These are phyloP conservation scores for Patella ulyssiponensis DNA, from an alignment of 2,888 invertebrate species.

Conservation along the genomic window DNA sequence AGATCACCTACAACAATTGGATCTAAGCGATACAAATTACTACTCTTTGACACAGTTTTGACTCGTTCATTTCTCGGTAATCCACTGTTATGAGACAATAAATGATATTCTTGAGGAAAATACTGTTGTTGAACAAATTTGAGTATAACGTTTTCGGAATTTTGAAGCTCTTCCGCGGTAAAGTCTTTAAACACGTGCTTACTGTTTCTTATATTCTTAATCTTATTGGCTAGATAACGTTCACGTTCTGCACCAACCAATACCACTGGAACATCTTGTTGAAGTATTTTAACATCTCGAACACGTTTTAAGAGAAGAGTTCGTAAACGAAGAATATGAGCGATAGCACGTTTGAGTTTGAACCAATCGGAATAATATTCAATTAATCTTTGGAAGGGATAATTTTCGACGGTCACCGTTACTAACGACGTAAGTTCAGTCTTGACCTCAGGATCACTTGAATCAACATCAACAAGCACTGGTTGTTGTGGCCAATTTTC, in stretches of 20 bases:
- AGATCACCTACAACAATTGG: too few species aligned
- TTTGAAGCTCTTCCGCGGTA: neutral
- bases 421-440: neutral
- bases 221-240: neutral
- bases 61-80: too few species aligned
- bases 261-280: neutral
- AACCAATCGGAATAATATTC: neutral
- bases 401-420: neutral
- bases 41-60: too few species aligned
- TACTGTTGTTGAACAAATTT: neutral
- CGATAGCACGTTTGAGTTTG: neutral
- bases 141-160: neutral
- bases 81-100: neutral
- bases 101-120: neutral
- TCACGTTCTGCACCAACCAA: neutral
- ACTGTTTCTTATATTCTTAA: neutral
- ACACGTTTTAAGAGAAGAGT: neutral
- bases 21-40: too few species aligned
- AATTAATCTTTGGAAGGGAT: neutral
- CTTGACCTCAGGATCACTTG: conserved; percentile 14
- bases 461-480: neutral
- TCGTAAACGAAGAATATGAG: neutral
- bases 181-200: neutral
- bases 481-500: conserved; percentile 18
- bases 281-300: neutral